A percentile compares a stretch with the other conserved stretches of the same genome.
Conservation (phyloP, 30 jellyfish, hydroid and myxozoan species). For the Clytia hemisphaerica region DNA sequence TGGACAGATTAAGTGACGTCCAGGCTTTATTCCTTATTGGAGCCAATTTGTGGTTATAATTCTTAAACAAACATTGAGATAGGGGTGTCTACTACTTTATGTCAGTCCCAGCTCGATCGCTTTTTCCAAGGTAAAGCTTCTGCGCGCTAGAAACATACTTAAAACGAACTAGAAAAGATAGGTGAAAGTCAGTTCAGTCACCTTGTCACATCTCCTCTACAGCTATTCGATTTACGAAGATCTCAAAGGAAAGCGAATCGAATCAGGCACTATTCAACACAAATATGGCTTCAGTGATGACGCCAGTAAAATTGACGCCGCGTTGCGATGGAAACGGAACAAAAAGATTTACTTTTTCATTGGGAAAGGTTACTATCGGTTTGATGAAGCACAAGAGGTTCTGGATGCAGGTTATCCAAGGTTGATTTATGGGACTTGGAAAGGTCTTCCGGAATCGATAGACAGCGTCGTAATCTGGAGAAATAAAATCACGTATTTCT, state of each 20-base stretch:
- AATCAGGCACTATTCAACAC: conserved; percentile 35
- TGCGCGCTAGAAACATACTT: too few species aligned
- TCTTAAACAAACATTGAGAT: too few species aligned
- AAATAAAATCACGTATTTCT: conserved; percentile 66
- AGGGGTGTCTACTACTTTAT: too few species aligned
- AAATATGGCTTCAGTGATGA: conserved; percentile 55
- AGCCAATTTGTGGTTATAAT: too few species aligned
- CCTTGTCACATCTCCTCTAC: too few species aligned
- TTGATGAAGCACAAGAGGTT: conserved; percentile 11
- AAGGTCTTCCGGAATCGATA: conserved; percentile 55
- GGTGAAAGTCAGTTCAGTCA: too few species aligned
- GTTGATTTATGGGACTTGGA: conserved; percentile 50
- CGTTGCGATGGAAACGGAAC: conserved; percentile 75
- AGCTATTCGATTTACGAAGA: conserved; percentile 1
- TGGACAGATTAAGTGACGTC: too few species aligned
- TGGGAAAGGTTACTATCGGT: conserved; percentile 48
- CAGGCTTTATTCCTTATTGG: too few species aligned
- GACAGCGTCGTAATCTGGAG: conserved; percentile 87
- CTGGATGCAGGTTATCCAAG: conserved; percentile 63
- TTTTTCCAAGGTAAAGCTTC: too few species aligned
- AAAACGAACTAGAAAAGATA: too few species aligned
- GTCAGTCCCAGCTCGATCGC: too few species aligned
- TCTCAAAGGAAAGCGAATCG: conserved; percentile 2
- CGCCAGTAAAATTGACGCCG: conserved; percentile 67
- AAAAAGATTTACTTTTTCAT: conserved; percentile 50